Base-by-base conservation (phyloP, 2,113 vertebrate genomes). In the Sisor rabdophorus region DNA sequence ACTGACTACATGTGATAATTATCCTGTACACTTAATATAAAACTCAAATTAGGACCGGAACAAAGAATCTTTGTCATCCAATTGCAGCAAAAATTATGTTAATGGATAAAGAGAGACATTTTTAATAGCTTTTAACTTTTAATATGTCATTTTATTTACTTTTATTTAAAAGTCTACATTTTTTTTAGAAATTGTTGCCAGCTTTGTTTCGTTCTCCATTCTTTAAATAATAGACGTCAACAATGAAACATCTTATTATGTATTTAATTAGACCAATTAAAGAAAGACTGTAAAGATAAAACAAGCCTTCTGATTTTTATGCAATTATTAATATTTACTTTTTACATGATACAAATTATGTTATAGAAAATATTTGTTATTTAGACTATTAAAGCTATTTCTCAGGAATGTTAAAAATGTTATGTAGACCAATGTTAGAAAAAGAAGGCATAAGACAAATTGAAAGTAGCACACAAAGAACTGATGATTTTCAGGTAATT, bases 1-100 rank as follows among this genome's bases (percentile, higher is more conserved):
- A 68, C 47, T 68, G 47, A 68, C 65, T 36, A 28, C 24, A 52
- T 68, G 24, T 19, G 10, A 68, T 68, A 68, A 50, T 68, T 68
- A 68, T 50, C 64, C 47, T 28, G 16, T 22, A 48, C 16, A 26
- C 15, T 65, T 8, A 8, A 65, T 19, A 12, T 5, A 20, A 65
- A 44, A 44, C 0, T 1, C n/a, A 47, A 65, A 65, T 8, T 2
- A 68, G 44, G 1, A 68, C 13, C 8, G 20, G 12, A 22, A 44
- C 32, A 17, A 7, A 67, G 40, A 16, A 17, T 2, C n/a, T 65
- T 2, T 65, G 11, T 19, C 0, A 24, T 65, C n/a, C 61, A 64
- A 64, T 40, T 65, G 40, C n/a, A 65, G n/a, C 24, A 16, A 47
- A n/a, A 44, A 6, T 44, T 11, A n/a, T 63, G 0, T 40, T 65